Evolutionary conservation across 2,888 invertebrate species (phyloP).

Genomic region (Cataglyphis livida): DNA sequence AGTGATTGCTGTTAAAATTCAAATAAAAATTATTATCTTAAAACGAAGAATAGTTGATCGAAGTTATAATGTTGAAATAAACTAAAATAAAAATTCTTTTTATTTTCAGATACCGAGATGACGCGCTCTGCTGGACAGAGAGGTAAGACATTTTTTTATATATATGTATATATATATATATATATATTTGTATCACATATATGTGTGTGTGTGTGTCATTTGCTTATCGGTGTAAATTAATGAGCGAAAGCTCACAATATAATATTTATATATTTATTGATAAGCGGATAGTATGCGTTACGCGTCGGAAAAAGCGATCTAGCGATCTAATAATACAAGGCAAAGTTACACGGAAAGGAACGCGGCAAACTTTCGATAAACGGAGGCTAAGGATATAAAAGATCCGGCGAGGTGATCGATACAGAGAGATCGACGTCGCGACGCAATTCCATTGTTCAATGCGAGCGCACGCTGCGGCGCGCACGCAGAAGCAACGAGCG

Average conservation of each 20-base stretch:
- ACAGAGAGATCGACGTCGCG: slow-evolving; percentile 84
- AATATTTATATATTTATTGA: neutral
- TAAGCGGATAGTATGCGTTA: neutral
- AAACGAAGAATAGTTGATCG: neutral
- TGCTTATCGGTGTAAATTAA: slow-evolving; percentile 6
- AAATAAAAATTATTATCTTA: neutral
- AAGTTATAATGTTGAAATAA: slow-evolving; percentile 58
- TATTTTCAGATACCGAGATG: slow-evolving; percentile 93
- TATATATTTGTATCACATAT: neutral
- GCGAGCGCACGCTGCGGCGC: slow-evolving; percentile 59
- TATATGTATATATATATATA: too few relatives aligned
- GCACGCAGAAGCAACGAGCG: slow-evolving; percentile 77
- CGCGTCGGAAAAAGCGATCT: slow-evolving; percentile 15
- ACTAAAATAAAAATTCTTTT: slow-evolving; percentile 71
- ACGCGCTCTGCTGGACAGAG: slow-evolving; percentile 95
- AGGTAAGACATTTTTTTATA: slow-evolving; percentile 88
- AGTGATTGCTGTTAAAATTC: neutral
- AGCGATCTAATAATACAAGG: slow-evolving; percentile 35
- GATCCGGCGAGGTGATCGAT: slow-evolving; percentile 82
- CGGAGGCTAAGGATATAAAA: slow-evolving; percentile 68
- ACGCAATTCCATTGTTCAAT: slow-evolving; percentile 85
- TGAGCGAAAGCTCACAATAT: neutral
- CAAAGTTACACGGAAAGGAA: slow-evolving; percentile 28
- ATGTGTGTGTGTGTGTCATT: neutral
- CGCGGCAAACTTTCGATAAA: slow-evolving; percentile 41